Evolutionary conservation across 2,888 invertebrate genomes (phyloP), one percentile per base, ranked within the genome.

Genomic region (Cheilosia variabilis): DNA sequence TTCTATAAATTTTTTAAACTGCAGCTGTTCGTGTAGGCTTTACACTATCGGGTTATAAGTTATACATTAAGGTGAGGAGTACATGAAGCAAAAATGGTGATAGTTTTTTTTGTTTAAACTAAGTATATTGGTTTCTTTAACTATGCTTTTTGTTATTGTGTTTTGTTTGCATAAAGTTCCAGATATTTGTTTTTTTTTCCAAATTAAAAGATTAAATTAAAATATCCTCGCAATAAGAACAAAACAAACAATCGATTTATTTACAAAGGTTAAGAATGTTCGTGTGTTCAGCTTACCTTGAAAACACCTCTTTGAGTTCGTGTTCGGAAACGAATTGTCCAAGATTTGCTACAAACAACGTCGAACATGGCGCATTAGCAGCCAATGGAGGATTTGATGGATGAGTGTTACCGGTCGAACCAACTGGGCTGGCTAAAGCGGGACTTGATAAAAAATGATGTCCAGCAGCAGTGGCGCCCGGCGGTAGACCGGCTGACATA

Each of bases 301-400:
- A 97, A 94, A 99, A 98, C 92, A 99, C 96, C 93, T 98, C 98
- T 94, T 98, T 98, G 89, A 99, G 96, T 93, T 99, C 99, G 92
- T 99, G 98, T 93, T 99, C 99, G 89, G 98, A 98, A 91, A 98
- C 98, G 93, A 97, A 98, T 93, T 98, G 98, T 89, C 99, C 98
- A 91, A 99, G 95, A 93, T 99, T 99, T 91, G 99, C 99, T 92
- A 99, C 98, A 94, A 99, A 99, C 89, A 99, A 96, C 89, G 99
- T 99, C 90, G 98, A 98, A 94, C 98, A 98, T 89, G 98, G 98
- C 89, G 97, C 96, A 92, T 97, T 96, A 71, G 94, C 93, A 89
- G 94, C 94, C 88, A 93, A 92, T 86, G 93, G 93, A 89, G 93
- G 93, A 88, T 91, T 91, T 75, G 89, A 89, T 87, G 91, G 89